Base-by-base conservation (phyloP, 2,113 vertebrate genomes). In the Misgurnus anguillicaudatus region DNA sequence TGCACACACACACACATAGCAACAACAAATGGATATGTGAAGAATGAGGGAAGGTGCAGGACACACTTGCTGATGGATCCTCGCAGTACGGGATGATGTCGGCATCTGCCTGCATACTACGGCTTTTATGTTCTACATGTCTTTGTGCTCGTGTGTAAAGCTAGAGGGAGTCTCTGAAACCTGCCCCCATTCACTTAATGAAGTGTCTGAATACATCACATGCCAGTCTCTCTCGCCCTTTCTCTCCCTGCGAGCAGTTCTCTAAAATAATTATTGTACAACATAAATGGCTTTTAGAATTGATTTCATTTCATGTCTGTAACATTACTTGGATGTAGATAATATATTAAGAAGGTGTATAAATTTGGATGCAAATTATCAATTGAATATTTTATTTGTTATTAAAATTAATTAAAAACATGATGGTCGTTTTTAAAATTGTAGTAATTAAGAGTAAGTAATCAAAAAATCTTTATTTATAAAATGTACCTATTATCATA, bases 91-190 rank as follows among this genome's bases (percentile, higher is more conserved):
- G 74, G 83, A 83, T 78, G 80, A 82, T 84, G 81, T 75, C 82
- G 75, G 85, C 85, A 87, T 87, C 87, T 87, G 87, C 71, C 79
- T 76, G 77, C 68, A 77, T 74, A 64, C 47, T 81, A 71, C 77
- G 71, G 80, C 68, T 69, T 85, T 86, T 87, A 84, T 87, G 78
- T 71, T 63, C 65, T 74, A 68, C 41, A 75, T 76, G 81, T 85
- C 77, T 82, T 82, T 82, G 86, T 86, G 82, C 68, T 77, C 70
- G 62, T 77, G 74, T 69, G 82, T 63, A 83, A 87, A 81, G 80
- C 80, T 75, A 85, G 71, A 42, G 36, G 74, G 71, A 71, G 80
- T 77, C 82, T 83, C 78, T 84, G 69, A 77, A 83, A 80, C 80
- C 53, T 69, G 72, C 70, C 83, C 71, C 80, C 64, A 72, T 72